These are phyloP conservation scores for Cinclus mexicanus DNA, from an alignment of 2,113 vertebrate genomes.

Conservation along the genomic window DNA sequence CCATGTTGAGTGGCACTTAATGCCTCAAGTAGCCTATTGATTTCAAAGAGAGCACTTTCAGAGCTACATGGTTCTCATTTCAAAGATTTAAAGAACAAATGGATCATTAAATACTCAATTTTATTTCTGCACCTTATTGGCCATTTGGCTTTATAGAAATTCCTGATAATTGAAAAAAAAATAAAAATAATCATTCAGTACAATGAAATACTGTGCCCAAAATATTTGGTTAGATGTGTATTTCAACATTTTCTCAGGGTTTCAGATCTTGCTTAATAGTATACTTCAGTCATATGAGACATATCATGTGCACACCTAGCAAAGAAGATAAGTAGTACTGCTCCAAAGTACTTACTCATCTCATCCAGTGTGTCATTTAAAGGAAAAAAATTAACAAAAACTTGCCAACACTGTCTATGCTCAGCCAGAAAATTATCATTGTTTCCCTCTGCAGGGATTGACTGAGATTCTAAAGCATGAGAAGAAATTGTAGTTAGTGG, in stretches of 20 bases:
- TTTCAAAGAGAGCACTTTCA: not conserved
- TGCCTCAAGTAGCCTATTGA: not conserved
- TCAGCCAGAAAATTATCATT: not conserved
- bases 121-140: not conserved
- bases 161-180: not conserved
- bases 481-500: not conserved
- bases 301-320: not conserved
- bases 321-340: not conserved
- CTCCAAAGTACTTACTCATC: not conserved
- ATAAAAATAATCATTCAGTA: not conserved
- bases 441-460: not conserved
- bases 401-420: not conserved
- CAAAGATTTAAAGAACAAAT: not conserved
- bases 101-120: not conserved
- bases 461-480: not conserved
- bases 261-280: not conserved
- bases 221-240: not conserved
- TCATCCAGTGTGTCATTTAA: not conserved
- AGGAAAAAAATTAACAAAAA: not conserved
- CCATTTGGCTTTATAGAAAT: not conserved
- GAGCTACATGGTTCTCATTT: not conserved
- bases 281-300: not conserved
- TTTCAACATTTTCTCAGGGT: not conserved
- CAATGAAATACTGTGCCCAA: not conserved
- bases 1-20: not conserved